Conservation (phyloP, 2,113 vertebrate genomes). For the Balaenoptera acutorostrata region DNA sequence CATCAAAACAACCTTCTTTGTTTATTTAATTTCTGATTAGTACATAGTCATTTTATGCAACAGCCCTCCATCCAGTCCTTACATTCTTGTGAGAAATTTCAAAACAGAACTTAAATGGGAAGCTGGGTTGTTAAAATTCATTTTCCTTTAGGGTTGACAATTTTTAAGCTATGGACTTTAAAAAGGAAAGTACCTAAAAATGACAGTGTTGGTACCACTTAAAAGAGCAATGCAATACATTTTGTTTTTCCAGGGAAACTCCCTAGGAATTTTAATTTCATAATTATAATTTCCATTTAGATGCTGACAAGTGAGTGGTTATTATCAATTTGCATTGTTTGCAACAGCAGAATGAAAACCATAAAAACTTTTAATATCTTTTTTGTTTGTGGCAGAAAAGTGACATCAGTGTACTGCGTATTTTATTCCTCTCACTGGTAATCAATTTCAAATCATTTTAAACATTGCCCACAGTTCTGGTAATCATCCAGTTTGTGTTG, state of each 20-base stretch:
- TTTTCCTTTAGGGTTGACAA: background rate
- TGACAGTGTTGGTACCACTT: background rate
- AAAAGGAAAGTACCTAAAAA: background rate
- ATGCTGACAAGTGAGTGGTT: background rate
- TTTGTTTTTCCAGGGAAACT: background rate
- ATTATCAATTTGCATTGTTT: background rate
- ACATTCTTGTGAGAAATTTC: background rate
- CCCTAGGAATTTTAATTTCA: background rate
- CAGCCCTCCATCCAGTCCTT: background rate
- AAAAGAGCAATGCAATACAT: background rate
- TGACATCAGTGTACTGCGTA: background rate
- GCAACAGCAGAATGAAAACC: background rate
- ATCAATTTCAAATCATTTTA: background rate
- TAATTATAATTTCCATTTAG: background rate
- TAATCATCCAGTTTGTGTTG: background rate
- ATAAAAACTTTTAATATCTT: background rate
- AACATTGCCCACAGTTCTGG: background rate
- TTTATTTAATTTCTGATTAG: background rate
- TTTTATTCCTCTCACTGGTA: background rate
- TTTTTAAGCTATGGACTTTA: background rate
- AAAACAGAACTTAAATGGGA: background rate
- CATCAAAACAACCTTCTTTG: background rate
- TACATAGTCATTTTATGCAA: background rate
- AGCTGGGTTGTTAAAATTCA: background rate
- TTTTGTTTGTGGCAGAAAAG: background rate